Base-by-base conservation (phyloP, 2,888 invertebrate genomes). In the Sepioteuthis lessoniana region DNA sequence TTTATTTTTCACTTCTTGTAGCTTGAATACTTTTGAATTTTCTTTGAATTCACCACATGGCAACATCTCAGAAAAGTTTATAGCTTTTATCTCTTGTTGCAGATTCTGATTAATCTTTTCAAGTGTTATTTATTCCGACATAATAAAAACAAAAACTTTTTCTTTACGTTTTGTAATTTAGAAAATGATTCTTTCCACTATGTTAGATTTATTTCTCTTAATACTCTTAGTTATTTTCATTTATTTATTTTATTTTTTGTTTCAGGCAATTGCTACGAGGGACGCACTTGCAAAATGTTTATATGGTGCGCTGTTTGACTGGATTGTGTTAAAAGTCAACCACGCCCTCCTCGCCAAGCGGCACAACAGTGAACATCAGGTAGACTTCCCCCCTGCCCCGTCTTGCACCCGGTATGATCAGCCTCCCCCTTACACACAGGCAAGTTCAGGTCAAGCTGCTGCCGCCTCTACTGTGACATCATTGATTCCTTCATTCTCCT, bases 251-350 rank as follows among this genome's bases (percentile, higher is more conserved):
- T 91, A 31, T 42, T 93, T 42, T 93, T 55, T 60, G 47, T 38
- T 91, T 16, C 95, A 97, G 97, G 97, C 97, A 93, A 95, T 97
- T 47, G 96, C 97, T 19, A 97, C 96, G 16, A 94, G 99, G 90
- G 99, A 99, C 97, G 99, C 99, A 1, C 98, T 99, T 98, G 99
- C 99, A 0, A 99, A 99, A 97, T 99, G 99, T 97, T 97, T 99
- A 94, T 99, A 99, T 97, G 99, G 99, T 95, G 99, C 99, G 95
- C 97, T 99, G 95, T 99, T 99, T 97, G 99, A 99, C 97, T 99
- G 99, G 99, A 99, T 99, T 96, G 99, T 99, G 94, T 98, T 99
- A 97, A 99, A 99, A 97, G 98, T 99, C 94, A 99, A 99, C 97
- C 99, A 99, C 97, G 99, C 99, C 94, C 97, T 99, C 96, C 98